phyloP scores from a whole-genome alignment of 2,113 vertebrate genomes.

The Natator depressus region DNA sequence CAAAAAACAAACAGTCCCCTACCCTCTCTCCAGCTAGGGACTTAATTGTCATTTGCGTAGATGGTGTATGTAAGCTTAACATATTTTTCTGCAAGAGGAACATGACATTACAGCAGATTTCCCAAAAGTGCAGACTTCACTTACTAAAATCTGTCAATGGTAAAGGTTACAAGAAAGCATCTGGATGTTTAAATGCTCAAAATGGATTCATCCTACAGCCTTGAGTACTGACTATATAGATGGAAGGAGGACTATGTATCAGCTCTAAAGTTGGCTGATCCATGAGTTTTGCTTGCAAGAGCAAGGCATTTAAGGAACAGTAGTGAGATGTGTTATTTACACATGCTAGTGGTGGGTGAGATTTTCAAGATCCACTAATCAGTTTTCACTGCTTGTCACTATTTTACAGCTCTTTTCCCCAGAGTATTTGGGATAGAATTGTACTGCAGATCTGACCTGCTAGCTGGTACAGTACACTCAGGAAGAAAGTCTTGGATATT shows the following conservation, averaged over 20 bases:
- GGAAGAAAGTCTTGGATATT: neutral
- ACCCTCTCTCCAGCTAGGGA: slow-evolving; percentile 28
- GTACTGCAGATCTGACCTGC: neutral
- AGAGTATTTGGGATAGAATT: neutral
- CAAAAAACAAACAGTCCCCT: slow-evolving; percentile 59
- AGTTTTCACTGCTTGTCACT: neutral
- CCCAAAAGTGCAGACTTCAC: neutral
- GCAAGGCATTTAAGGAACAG: neutral
- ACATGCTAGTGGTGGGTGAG: neutral
- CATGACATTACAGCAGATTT: neutral
- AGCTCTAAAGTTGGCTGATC: neutral
- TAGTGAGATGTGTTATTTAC: slow-evolving; percentile 33
- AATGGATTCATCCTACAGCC: neutral
- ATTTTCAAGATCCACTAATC: neutral
- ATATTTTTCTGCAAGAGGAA: slow-evolving; percentile 22
- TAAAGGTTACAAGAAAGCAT: neutral
- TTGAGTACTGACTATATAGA: neutral
- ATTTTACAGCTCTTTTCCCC: neutral
- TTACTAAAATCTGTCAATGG: neutral
- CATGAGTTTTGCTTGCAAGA: neutral
- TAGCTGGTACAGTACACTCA: neutral
- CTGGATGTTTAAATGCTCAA: neutral
- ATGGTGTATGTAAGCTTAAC: slow-evolving; percentile 33
- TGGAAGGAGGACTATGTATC: neutral
- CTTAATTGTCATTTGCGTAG: slow-evolving; percentile 62